Evolutionary conservation across 2,888 invertebrate genomes (phyloP), one percentile per base, ranked within the genome.

Genomic region (Neelides folsomi): DNA sequence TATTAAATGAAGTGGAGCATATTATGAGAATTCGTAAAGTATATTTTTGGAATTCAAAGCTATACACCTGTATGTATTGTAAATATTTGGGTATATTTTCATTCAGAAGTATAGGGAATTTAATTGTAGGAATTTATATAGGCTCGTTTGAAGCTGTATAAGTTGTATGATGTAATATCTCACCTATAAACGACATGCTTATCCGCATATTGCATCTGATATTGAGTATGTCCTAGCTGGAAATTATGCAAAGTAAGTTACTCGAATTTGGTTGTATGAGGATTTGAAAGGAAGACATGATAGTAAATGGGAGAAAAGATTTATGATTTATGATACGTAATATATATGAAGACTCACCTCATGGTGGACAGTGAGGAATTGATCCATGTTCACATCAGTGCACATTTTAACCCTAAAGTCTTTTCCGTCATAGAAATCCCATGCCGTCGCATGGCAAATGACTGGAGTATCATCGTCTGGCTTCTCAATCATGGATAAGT

Each of bases 321-420:
- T 27, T 27, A 27, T 27, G 27, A 27, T 27, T 27, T 27, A 27
- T 27, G 27, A 27, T 27, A n/a, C n/a, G n/a, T n/a, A n/a, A n/a
- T n/a, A n/a, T n/a, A 27, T 27, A 27, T 27, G 18, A 27, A 34
- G 34, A 0, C 85, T 85, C 83, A 86, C 82, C 72, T 92, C 92
- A 65, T 92, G 92, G 66, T 92, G 92, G 0, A 86, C 83, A 0
- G 87, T 80, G 53, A 76, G 72, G 38, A 87, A 72, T 68, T 86
- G 83, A 13, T 82, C 80, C 78, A 82, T 80, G 4, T 80, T 81
- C 5, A 85, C 78, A 66, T 81, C 80, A 0, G 86, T 86, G 67
- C 87, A 88, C 68, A 85, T 84, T 64, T 86, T 87, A 57, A 87
- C 85, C 86, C 88, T 79, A 68, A 81, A 88, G 68, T 90, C 89